Conservation (phyloP, 1,140 invertebrate genomes). For the Calosoma granatense region DNA sequence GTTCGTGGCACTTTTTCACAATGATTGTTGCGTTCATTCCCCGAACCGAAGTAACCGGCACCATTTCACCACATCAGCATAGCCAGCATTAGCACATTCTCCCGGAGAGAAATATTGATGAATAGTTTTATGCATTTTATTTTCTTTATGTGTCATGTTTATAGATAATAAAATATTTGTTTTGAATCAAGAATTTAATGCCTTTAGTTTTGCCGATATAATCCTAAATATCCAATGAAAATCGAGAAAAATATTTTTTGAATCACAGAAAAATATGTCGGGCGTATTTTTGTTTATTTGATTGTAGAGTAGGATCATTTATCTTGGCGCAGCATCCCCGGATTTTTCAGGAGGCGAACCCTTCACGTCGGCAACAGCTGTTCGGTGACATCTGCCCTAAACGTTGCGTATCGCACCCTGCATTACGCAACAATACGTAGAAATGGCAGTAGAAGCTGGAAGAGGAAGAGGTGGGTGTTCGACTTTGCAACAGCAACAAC, state of each 20-base stretch:
- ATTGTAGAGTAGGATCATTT: background rate
- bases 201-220: background rate
- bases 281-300: background rate
- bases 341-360: background rate
- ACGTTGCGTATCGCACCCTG: background rate
- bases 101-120: too few species aligned
- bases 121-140: too few species aligned
- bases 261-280: too few species aligned
- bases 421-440: background rate
- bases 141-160: too few species aligned
- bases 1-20: constrained; percentile 5
- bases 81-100: too few species aligned
- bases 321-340: background rate
- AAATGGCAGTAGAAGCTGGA: background rate
- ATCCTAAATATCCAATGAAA: too few species aligned
- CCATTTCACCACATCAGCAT: too few species aligned
- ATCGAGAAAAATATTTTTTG: too few species aligned
- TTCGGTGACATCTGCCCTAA: constrained; percentile 12
- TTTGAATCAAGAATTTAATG: too few species aligned
- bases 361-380: constrained; percentile 10
- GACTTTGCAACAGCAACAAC: background rate
- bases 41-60: too few species aligned
- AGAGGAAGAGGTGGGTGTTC: background rate
- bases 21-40: constrained; percentile 1
- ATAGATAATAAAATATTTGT: too few species aligned